These are phyloP conservation scores for Omphaloscelis lunosa DNA, from an alignment of 2,888 invertebrate genomes.

Conservation along the genomic window DNA sequence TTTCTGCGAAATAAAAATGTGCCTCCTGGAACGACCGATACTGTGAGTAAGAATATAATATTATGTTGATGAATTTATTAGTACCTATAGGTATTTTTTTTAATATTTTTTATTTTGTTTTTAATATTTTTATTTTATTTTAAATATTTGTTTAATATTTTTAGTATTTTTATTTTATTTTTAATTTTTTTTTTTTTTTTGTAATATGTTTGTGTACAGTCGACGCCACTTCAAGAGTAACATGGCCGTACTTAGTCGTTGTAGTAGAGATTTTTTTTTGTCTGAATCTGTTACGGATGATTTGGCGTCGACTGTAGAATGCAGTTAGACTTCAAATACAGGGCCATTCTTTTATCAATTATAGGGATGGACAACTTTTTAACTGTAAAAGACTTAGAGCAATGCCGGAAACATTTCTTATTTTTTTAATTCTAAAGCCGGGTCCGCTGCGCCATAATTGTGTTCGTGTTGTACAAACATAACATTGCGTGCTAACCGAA, in stretches of 20 bases:
- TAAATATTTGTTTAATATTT: no score
- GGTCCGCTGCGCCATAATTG: not conserved
- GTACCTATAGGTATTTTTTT: not conserved
- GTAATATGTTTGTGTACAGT: not conserved
- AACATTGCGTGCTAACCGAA: not conserved
- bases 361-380: not conserved
- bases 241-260: not conserved
- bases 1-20: conserved; percentile 3
- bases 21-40: not conserved
- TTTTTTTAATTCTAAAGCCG: not conserved
- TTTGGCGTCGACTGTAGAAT: not conserved
- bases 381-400: not conserved
- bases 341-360: not conserved
- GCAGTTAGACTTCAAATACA: not conserved
- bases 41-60: not conserved
- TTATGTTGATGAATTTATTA: not conserved
- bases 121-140: no score
- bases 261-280: not conserved
- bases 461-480: not conserved
- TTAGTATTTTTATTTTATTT: no score
- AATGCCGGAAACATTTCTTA: not conserved
- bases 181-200: no score
- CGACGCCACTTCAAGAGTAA: not conserved
- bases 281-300: not conserved
- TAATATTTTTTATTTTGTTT: not conserved